phyloP scores from a whole-genome alignment of 2,888 invertebrate genomes.

The Torymus texanus region DNA sequence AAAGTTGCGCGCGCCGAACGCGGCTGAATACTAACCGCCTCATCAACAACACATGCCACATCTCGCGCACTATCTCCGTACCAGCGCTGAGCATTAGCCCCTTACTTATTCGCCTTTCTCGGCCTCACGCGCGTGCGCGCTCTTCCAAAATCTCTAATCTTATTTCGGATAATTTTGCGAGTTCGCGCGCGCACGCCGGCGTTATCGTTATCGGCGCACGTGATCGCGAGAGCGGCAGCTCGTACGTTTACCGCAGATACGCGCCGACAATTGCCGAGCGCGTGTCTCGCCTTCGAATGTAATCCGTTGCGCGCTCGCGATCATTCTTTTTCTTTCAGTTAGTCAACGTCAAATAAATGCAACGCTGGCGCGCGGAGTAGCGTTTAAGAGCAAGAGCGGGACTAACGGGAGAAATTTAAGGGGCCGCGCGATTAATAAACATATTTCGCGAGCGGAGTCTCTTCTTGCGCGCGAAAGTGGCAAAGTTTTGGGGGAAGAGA shows the following conservation, averaged over 20 bases:
- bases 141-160: slow-evolving; percentile 66
- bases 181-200: background rate
- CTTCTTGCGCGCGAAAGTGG: slow-evolving; percentile 51
- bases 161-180: slow-evolving; percentile 65
- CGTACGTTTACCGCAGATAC: background rate
- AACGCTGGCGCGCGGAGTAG: background rate
- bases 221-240: slow-evolving; percentile 22
- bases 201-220: slow-evolving; percentile 43
- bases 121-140: slow-evolving; percentile 46
- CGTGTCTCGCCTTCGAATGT: slow-evolving; percentile 26
- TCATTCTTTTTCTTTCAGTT: no score
- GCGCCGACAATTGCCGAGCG: background rate
- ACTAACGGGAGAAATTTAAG: slow-evolving; percentile 50
- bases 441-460: slow-evolving; percentile 57
- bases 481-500: slow-evolving; percentile 60
- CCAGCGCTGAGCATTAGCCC: slow-evolving; percentile 62
- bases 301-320: no score
- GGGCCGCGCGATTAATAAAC: slow-evolving; percentile 63
- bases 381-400: background rate
- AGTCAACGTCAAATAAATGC: no score
- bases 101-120: slow-evolving; percentile 50
- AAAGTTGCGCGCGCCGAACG: slow-evolving; percentile 65
- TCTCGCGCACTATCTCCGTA: slow-evolving; percentile 54
- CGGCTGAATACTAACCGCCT: slow-evolving; percentile 75
- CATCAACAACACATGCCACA: slow-evolving; percentile 75